Percentiles rank a stretch among this genome's conserved stretches.
These are phyloP conservation scores for Dendronephthya gigantea DNA, from an alignment of 64 coral and sea anemone genomes.

Conservation along the genomic window DNA sequence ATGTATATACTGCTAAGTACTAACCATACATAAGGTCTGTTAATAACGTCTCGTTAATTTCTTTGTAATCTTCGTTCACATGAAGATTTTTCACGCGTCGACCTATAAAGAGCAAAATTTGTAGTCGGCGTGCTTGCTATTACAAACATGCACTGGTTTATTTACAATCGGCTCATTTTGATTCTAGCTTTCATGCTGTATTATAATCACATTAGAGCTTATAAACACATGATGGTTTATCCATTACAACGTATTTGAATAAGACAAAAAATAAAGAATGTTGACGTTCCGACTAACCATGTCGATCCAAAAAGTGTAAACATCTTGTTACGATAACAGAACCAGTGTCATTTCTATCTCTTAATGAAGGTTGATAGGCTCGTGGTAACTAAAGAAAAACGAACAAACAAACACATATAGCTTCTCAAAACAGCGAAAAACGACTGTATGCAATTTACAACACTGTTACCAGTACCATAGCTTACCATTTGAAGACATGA, in stretches of 20 bases:
- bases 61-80: constrained; percentile 33
- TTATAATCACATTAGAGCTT: no score
- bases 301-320: not conserved
- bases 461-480: no score
- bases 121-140: no score
- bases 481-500: constrained; percentile 35
- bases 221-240: no score
- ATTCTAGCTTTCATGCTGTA: no score
- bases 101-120: not conserved
- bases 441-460: no score
- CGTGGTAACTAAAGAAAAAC: not conserved
- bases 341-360: not conserved
- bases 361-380: not conserved
- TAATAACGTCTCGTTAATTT: constrained; percentile 45
- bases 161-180: no score
- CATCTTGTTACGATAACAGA: not conserved
- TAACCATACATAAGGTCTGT: constrained; percentile 12
- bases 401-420: no score
- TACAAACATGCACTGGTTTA: no score
- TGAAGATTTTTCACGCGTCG: constrained; percentile 37
- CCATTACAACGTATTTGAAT: no score
- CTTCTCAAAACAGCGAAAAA: no score
- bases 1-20: not conserved
- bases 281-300: not conserved
- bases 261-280: no score